Conservation (phyloP, 2,113 vertebrate species). For the Pavo muticus region DNA sequence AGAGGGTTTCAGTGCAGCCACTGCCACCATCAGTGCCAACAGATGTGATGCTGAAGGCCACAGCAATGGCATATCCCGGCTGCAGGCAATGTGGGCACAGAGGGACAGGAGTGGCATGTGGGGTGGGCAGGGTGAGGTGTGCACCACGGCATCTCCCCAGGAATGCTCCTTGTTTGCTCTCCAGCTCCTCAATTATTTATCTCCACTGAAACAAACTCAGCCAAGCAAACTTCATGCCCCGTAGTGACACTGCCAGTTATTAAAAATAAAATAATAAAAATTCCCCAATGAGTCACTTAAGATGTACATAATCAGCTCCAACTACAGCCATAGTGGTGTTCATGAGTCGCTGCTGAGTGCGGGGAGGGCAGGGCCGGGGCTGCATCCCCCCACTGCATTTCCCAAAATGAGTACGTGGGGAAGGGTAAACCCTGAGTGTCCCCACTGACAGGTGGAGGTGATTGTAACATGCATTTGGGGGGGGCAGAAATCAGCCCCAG, state of each 20-base stretch:
- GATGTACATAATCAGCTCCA: conserved; percentile 41
- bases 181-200: conserved; percentile 52
- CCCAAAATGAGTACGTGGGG: not conserved
- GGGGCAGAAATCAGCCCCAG: not conserved
- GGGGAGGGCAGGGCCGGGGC: not conserved
- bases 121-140: not conserved
- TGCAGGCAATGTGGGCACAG: not conserved
- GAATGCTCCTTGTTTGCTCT: not conserved
- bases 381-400: rapidly evolving
- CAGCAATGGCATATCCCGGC: not conserved
- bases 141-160: not conserved
- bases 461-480: not conserved
- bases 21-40: not conserved
- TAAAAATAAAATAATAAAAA: not conserved
- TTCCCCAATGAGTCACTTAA: conserved; percentile 43
- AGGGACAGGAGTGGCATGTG: not conserved
- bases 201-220: conserved; percentile 3
- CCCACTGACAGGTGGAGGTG: not conserved
- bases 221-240: conserved; percentile 31
- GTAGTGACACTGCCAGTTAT: conserved; percentile 2
- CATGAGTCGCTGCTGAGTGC: conserved; percentile 2
- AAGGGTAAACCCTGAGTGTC: not conserved
- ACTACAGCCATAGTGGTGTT: not conserved
- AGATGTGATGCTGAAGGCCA: not conserved
- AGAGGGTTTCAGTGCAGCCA: not conserved